phyloP scores from a whole-genome alignment of 2,113 vertebrate genomes.

The Pedetes capensis region DNA sequence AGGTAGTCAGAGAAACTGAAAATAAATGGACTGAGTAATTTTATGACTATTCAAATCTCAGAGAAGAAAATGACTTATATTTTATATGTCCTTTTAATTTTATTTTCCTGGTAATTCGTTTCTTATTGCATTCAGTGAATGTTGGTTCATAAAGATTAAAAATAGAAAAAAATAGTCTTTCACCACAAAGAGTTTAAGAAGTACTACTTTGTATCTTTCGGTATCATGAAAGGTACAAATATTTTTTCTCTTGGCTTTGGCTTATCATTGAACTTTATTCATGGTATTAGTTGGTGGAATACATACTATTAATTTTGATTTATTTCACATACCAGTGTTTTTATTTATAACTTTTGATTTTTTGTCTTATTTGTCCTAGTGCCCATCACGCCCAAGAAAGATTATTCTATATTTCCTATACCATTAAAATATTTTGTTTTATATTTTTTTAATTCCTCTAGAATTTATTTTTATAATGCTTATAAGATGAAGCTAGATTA shows the following conservation, averaged over 20 bases:
- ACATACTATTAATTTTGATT: neutral
- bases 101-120: neutral
- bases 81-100: neutral
- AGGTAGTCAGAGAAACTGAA: neutral
- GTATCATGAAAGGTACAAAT: neutral
- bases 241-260: neutral
- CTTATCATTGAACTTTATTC: neutral
- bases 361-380: neutral
- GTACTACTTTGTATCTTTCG: neutral
- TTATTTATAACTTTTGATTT: neutral
- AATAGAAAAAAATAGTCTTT: neutral
- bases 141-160: neutral
- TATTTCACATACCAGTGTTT: neutral
- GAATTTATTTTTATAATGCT: neutral
- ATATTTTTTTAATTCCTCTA: neutral
- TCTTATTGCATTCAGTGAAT: neutral
- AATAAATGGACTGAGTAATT: neutral
- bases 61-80: neutral
- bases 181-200: neutral
- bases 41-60: neutral
- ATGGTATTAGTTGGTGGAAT: neutral
- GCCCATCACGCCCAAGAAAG: neutral
- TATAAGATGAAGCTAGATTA: neutral
- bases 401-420: neutral
- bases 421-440: neutral